Percentiles rank a stretch among this genome's conserved stretches.
Evolutionary conservation across 1,140 invertebrate species (phyloP).

Genomic region (Seison nebaliae): DNA sequence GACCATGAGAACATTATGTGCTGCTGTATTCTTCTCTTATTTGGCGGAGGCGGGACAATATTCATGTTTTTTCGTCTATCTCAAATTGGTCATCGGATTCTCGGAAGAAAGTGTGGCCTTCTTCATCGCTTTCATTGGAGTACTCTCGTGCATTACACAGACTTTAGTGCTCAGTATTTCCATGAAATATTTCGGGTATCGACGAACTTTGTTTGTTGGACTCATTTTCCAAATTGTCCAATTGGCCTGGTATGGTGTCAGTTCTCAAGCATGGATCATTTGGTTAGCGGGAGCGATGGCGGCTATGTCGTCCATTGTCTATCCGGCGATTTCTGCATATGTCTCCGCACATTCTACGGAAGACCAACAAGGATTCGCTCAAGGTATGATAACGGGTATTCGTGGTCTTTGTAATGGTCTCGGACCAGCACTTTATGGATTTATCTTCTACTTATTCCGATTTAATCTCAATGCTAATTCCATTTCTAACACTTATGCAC

Average conservation of each 20-base stretch:
- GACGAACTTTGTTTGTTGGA: constrained; percentile 86
- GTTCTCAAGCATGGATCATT: constrained; percentile 68
- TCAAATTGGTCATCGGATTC: constrained; percentile 80
- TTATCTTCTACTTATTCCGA: constrained; percentile 93
- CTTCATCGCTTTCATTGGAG: constrained; percentile 84
- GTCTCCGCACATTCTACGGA: constrained; percentile 80
- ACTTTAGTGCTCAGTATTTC: constrained; percentile 49
- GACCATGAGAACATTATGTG: constrained; percentile 5
- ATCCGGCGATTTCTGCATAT: constrained; percentile 95
- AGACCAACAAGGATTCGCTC: constrained; percentile 55
- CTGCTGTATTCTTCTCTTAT: constrained; percentile 13
- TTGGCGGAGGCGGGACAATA: constrained; percentile 65
- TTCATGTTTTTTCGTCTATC: constrained; percentile 97
- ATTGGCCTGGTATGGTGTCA: constrained; percentile 82
- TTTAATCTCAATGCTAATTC: constrained; percentile 32
- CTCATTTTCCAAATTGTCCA: constrained; percentile 83
- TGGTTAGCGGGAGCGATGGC: constrained; percentile 86
- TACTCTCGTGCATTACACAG: constrained; percentile 79
- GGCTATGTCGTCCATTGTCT: constrained; percentile 62
- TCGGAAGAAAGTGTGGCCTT: constrained; percentile 70
- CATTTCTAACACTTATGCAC: background rate
- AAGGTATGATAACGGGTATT: constrained; percentile 51
- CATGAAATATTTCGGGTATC: constrained; percentile 66
- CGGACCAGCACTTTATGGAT: constrained; percentile 76
- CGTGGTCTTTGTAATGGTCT: constrained; percentile 66